These are phyloP conservation scores for Channallabes apus DNA, from an alignment of 2,797 vertebrate genomes.

Conservation along the genomic window DNA sequence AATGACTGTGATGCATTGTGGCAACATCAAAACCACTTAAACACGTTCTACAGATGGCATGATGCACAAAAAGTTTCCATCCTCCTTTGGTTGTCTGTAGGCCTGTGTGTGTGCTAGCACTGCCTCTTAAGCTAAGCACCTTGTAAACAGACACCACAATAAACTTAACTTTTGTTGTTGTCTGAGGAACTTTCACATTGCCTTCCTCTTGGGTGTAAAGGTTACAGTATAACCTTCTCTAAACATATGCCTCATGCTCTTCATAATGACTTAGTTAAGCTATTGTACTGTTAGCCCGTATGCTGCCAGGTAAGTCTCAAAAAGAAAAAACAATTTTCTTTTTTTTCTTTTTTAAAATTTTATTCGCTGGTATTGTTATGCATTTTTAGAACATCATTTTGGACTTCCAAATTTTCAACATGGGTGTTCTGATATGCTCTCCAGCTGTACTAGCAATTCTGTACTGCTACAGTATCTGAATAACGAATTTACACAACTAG, in stretches of 20 bases:
- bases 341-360: too few species aligned
- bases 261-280: not conserved
- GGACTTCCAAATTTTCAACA: not conserved
- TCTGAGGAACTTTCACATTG: not conserved
- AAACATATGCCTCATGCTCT: conserved; percentile 2
- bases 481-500: not conserved
- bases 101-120: not conserved
- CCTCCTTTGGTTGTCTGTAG: not conserved
- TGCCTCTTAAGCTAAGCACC: not conserved
- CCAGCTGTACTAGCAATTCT: not conserved
- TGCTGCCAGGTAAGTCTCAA: not conserved
- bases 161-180: not conserved
- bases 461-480: not conserved
- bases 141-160: not conserved
- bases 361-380: not conserved
- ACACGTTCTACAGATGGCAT: not conserved
- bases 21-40: not conserved
- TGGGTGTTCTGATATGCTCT: not conserved
- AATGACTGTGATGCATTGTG: not conserved
- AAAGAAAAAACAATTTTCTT: too few species aligned
- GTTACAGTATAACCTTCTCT: conserved; percentile 7
- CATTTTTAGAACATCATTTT: not conserved
- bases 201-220: not conserved
- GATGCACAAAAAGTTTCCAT: not conserved
- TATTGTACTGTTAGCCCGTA: not conserved